Base-by-base conservation (phyloP, 2,888 invertebrate genomes). In the Drosophila yooni region DNA sequence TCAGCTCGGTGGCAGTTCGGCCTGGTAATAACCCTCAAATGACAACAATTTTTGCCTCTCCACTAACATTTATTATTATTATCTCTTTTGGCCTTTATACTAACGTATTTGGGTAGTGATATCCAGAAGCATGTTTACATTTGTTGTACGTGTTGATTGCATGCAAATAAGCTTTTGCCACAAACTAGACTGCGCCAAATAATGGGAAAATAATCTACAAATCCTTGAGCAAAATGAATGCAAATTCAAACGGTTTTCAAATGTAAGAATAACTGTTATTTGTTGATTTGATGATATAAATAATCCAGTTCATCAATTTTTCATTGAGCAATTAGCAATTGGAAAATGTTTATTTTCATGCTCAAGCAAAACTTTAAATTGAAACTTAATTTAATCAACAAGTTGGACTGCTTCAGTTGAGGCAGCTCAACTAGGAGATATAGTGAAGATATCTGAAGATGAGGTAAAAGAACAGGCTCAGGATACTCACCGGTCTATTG, bases 1-100 rank as follows among this genome's bases (percentile, higher is more conserved):
- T 61, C 25, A 36, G 59, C 38, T 21, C 21, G 21, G 21, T 21
- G 34, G 15, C 25, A n/a, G 29, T 29, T 63, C 58, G 34, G 11
- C 36, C 15, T 34, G 50, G 62, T 40, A 31, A 54, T 74, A 74
- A 68, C 36, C 34, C 50, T 64, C 18, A 70, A 48, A 33, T 34
- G 46, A 56, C 70, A 69, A 48, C 53, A 56, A 43, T 62, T 62
- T 46, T 25, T 25, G 31, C 15, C 31, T 31, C 18, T n/a, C n/a
- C 25, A 7, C 38, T 27, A 46, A 25, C 46, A 40, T 43, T 21
- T 46, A 58, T 18, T 43, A n/a, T 13, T 40, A 57, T 57, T 11
- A 36, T 56, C 25, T 38, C 18, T 34, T n/a, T 27, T 25, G 25
- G 54, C 11, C 10, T 34, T 34, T 11, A 25, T 36, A 18, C 46